phyloP scores from a whole-genome alignment of 2,113 vertebrate genomes.

The Heterocephalus glaber region DNA sequence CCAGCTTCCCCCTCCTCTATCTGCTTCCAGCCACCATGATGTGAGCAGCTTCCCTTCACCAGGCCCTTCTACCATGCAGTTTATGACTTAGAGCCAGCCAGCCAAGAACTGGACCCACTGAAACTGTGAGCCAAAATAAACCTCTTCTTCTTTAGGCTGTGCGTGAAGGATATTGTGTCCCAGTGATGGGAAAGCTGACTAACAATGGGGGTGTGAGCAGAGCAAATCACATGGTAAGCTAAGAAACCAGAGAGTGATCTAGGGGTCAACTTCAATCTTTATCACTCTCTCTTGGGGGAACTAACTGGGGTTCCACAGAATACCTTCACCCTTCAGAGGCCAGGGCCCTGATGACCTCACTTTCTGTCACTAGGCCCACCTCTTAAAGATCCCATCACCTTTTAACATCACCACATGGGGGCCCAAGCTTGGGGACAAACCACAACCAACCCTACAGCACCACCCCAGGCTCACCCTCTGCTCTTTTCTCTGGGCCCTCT shows the following conservation, averaged over 20 bases:
- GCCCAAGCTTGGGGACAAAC: not conserved
- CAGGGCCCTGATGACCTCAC: not conserved
- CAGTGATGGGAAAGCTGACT: not conserved
- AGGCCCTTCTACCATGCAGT: not conserved
- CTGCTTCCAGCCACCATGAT: not conserved
- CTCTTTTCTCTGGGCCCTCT: not conserved
- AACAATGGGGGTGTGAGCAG: not conserved
- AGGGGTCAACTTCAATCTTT: not conserved
- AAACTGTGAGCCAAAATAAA: not conserved
- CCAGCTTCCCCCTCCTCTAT: not conserved
- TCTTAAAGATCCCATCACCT: not conserved
- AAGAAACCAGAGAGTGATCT: not conserved
- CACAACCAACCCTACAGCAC: no score
- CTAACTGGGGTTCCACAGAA: not conserved
- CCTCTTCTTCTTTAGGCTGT: not conserved
- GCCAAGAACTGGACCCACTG: not conserved
- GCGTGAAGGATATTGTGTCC: not conserved
- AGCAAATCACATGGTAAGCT: not conserved
- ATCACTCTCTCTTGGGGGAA: not conserved
- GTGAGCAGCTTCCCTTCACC: not conserved
- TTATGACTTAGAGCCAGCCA: not conserved
- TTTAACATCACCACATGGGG: not conserved
- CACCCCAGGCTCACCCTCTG: not conserved
- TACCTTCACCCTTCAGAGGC: not conserved
- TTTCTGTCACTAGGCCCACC: not conserved